Conservation (phyloP, 2,113 vertebrate genomes). For the Notarius lentiginosus region DNA sequence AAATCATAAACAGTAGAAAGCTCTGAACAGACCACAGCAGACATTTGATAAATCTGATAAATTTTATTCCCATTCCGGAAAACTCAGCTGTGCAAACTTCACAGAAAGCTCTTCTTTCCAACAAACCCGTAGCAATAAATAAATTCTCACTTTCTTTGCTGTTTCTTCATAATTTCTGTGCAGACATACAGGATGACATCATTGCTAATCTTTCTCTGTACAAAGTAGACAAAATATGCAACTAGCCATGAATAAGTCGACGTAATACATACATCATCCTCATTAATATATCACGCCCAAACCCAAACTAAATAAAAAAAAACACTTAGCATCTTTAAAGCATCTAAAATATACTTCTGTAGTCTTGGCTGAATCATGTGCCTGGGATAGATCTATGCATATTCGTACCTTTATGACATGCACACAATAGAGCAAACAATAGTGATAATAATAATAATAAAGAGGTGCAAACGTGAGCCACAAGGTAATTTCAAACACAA, state of each 20-base stretch:
- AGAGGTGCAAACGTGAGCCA: constrained; percentile 32
- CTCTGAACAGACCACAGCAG: constrained; percentile 4
- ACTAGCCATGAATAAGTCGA: not conserved
- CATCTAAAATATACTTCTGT: constrained; percentile 36
- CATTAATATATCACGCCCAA: not conserved
- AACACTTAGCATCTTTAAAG: not conserved
- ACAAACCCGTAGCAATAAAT: constrained; percentile 35
- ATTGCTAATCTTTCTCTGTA: constrained; percentile 27
- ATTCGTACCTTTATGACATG: constrained; percentile 44
- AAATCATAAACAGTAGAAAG: not conserved
- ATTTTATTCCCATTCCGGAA: constrained; percentile 7
- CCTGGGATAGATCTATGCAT: constrained; percentile 30
- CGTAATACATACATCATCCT: constrained; percentile 10
- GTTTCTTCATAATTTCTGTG: constrained; percentile 29
- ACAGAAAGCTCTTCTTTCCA: constrained; percentile 41
- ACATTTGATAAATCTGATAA: not conserved
- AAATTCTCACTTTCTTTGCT: constrained; percentile 34
- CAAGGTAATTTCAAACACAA: constrained; percentile 18
- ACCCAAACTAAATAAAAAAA: not conserved
- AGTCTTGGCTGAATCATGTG: constrained; percentile 15
- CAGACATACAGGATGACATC: constrained; percentile 48
- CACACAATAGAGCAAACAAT: constrained; percentile 37
- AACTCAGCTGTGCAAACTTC: constrained; percentile 44
- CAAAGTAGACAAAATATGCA: constrained; percentile 31
- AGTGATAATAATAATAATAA: not conserved